Evolutionary conservation across 2,888 invertebrate species (phyloP).

Genomic region (Pollenia labialis): DNA sequence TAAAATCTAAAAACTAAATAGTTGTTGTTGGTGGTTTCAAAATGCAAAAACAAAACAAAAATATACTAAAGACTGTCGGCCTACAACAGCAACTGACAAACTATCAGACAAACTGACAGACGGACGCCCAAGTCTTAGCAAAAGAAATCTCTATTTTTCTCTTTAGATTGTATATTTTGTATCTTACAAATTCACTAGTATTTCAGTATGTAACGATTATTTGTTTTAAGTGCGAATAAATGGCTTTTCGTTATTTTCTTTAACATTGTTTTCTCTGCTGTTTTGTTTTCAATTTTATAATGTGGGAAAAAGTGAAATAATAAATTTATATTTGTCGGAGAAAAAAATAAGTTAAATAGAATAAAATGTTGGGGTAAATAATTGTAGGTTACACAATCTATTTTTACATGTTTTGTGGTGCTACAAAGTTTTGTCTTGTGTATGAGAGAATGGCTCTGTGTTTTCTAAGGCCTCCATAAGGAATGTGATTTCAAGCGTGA

Average conservation of each 20-base stretch:
- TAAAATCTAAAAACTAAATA: conserved; percentile 42
- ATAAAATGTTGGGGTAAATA: conserved; percentile 51
- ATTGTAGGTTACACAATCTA: conserved; percentile 61
- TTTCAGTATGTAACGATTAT: conserved; percentile 28
- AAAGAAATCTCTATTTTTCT: conserved; percentile 39
- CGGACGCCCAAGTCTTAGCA: not conserved
- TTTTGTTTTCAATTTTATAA: conserved; percentile 1
- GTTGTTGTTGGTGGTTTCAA: conserved; percentile 14
- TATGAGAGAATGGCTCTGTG: not conserved
- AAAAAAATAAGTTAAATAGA: not conserved
- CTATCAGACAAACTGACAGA: conserved; percentile 1
- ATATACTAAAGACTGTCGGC: not conserved
- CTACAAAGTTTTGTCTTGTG: not conserved
- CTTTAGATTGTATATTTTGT: not conserved
- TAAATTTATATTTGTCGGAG: not conserved
- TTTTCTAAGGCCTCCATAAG: conserved; percentile 30
- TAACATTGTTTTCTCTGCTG: not conserved
- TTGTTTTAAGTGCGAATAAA: conserved; percentile 68
- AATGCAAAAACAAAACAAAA: not conserved
- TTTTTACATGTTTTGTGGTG: not conserved
- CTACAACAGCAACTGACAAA: conserved; percentile 14
- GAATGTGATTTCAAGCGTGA: conserved; percentile 44
- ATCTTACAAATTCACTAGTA: not conserved
- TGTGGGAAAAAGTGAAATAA: conserved; percentile 57
- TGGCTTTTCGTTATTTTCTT: conserved; percentile 49